phyloP scores from a whole-genome alignment of 2,797 vertebrate genomes.

The Cygnus olor region DNA sequence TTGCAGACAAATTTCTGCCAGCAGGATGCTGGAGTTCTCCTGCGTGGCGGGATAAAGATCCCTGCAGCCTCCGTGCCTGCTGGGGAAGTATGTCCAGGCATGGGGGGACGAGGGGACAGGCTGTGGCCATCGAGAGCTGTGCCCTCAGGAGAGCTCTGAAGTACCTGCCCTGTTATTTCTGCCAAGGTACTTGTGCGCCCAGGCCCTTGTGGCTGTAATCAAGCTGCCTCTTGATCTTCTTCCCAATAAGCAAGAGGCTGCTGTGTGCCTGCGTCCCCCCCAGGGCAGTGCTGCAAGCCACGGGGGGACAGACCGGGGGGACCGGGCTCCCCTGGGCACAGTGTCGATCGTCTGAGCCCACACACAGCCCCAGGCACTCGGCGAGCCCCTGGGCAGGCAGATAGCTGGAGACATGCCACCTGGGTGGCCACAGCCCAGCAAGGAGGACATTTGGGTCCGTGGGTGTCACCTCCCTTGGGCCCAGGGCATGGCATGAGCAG shows the following conservation, averaged over 20 bases:
- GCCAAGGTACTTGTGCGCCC: constrained; percentile 14
- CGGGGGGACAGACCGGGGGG: not conserved
- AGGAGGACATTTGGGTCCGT: not conserved
- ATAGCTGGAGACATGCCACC: not conserved
- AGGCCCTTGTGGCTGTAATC: constrained; percentile 61
- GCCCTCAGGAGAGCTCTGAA: constrained; percentile 61
- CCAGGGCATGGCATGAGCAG: not conserved
- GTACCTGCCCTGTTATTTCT: constrained; percentile 69
- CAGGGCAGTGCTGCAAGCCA: not conserved
- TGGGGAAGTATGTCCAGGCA: not conserved
- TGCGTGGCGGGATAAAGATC: constrained; percentile 87
- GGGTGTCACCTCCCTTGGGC: not conserved
- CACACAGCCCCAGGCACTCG: not conserved
- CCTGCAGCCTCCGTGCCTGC: constrained; percentile 85
- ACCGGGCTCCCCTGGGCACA: not conserved
- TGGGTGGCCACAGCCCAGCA: not conserved
- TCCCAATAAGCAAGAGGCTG: constrained; percentile 43
- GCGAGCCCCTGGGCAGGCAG: accelerated
- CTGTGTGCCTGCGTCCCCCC: constrained; percentile 38
- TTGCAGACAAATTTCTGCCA: constrained; percentile 92
- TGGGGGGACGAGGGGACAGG: constrained; percentile 74
- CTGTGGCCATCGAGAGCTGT: constrained; percentile 82
- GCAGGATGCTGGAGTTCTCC: constrained; percentile 85
- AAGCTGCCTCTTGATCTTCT: constrained; percentile 63
- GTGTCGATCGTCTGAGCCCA: not conserved